These are phyloP conservation scores for Lobophora halterata DNA, from an alignment of 2,888 invertebrate species.

Conservation along the genomic window DNA sequence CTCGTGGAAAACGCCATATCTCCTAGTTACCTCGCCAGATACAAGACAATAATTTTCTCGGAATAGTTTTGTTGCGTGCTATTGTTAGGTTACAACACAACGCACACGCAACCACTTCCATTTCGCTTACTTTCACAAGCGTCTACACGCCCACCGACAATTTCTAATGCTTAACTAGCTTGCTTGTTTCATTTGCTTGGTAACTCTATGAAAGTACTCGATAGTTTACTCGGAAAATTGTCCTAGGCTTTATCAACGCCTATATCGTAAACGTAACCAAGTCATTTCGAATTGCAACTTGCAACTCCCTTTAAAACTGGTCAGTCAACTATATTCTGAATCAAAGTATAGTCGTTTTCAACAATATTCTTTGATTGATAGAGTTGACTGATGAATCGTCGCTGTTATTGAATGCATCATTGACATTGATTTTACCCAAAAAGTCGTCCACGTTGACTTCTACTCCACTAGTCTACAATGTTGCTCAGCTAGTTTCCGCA, in stretches of 20 bases:
- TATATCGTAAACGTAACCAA: too few relatives aligned
- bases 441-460: too few relatives aligned
- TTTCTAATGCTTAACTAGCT: slow-evolving; percentile 46
- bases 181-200: slow-evolving; percentile 10
- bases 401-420: slow-evolving; percentile 8
- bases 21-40: slow-evolving; percentile 6
- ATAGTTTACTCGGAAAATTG: too few relatives aligned
- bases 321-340: too few relatives aligned
- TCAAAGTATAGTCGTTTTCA: too few relatives aligned
- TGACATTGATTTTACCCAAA: slow-evolving; percentile 8
- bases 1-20: not conserved
- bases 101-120: slow-evolving; percentile 45
- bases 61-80: slow-evolving; percentile 11
- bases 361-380: too few relatives aligned
- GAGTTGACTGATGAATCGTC: too few relatives aligned
- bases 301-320: too few relatives aligned
- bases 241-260: too few relatives aligned
- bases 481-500: slow-evolving; percentile 1
- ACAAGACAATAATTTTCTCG: slow-evolving; percentile 1
- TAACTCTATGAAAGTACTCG: slow-evolving; percentile 10
- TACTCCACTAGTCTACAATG: not conserved
- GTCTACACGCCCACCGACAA: slow-evolving; percentile 39
- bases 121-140: slow-evolving; percentile 73
- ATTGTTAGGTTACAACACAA: slow-evolving; percentile 40
- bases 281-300: too few relatives aligned